Conservation (phyloP, 2,797 vertebrate species). For the Tapera naevia region DNA sequence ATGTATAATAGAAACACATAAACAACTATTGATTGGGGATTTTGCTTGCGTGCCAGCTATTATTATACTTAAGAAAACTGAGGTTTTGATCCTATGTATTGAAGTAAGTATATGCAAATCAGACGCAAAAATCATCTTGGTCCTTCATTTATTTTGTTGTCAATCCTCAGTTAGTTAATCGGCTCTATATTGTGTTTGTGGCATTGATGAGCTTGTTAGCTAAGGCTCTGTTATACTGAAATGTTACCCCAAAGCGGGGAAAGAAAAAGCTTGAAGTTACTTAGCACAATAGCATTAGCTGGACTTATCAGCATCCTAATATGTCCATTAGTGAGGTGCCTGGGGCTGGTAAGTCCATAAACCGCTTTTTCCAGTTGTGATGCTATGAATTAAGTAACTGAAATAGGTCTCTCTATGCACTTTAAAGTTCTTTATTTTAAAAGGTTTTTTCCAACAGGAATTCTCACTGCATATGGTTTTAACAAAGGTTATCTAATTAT, state of each 20-base stretch:
- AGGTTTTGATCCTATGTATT: not conserved
- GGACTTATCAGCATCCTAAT: not conserved
- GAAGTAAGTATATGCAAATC: not conserved
- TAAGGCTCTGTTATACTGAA: not conserved
- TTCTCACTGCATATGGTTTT: not conserved
- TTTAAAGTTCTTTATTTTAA: not conserved
- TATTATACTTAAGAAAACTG: not conserved
- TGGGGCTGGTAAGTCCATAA: not conserved
- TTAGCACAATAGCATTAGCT: not conserved
- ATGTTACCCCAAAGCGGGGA: not conserved
- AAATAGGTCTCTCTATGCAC: not conserved
- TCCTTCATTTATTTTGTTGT: not conserved
- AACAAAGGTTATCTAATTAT: not conserved
- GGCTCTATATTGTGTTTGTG: not conserved
- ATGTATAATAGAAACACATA: not conserved
- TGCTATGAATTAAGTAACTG: not conserved
- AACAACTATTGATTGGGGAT: not conserved
- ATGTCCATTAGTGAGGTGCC: not conserved
- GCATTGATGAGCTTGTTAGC: not conserved
- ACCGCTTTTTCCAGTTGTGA: not conserved
- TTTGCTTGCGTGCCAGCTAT: not conserved
- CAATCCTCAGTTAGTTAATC: not conserved
- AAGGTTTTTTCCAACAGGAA: not conserved
- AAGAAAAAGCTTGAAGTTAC: not conserved
- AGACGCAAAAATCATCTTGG: not conserved